phyloP scores from a whole-genome alignment of 2,888 invertebrate genomes.

The Caenorhabditis drosophilae region DNA sequence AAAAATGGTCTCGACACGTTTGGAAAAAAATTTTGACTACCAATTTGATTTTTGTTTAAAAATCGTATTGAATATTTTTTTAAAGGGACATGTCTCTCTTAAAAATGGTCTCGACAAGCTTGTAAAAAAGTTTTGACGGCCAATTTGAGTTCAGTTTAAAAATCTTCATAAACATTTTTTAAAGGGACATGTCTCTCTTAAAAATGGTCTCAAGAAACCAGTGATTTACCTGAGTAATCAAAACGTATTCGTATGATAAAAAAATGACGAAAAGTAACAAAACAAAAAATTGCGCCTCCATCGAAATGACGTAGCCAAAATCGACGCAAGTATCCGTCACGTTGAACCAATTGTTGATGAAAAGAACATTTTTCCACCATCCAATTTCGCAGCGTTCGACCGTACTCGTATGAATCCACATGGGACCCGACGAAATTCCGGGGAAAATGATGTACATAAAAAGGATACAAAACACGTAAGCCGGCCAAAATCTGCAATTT shows the following conservation, averaged over 20 bases:
- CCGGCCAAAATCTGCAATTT: conserved; percentile 63
- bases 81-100: no score
- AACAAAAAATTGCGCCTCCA: conserved; percentile 64
- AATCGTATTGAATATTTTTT: no score
- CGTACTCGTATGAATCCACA: conserved; percentile 66
- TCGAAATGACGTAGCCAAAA: conserved; percentile 61
- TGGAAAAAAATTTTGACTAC: no score
- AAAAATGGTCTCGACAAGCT: no score
- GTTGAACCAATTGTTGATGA: conserved; percentile 67
- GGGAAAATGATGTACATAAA: conserved; percentile 58
- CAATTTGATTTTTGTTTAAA: no score
- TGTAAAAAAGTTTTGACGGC: no score
- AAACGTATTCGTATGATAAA: conserved; percentile 26
- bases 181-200: no score
- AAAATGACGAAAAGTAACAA: conserved; percentile 50
- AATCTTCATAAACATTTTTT: no score
- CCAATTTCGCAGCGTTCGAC: conserved; percentile 54
- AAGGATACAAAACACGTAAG: conserved; percentile 57
- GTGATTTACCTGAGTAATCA: conserved; percentile 32
- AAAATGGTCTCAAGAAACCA: no score
- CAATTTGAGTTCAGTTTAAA: no score
- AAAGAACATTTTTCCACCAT: conserved; percentile 68
- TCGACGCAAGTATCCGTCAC: conserved; percentile 64
- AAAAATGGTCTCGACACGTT: no score
- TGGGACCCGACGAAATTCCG: conserved; percentile 63